A percentile compares a stretch with the other conserved stretches of the same genome.
Evolutionary conservation across 2,113 vertebrate species (phyloP).

Genomic region (Callionymus lyra): DNA sequence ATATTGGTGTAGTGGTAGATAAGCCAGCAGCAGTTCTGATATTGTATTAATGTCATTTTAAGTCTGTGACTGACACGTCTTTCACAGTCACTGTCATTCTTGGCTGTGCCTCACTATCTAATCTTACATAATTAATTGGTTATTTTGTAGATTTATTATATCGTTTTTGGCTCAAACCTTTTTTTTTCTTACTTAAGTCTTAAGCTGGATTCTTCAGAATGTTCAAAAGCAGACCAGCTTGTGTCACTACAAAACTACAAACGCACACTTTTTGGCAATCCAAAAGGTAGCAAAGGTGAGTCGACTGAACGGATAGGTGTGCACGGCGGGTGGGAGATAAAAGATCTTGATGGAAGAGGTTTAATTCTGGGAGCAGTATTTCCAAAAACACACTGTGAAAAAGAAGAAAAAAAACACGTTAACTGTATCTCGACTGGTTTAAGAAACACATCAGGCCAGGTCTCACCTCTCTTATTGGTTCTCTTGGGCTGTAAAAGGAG

Average conservation of each 20-base stretch:
- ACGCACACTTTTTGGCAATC: too few species aligned
- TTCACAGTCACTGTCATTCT: too few species aligned
- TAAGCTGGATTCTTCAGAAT: background rate
- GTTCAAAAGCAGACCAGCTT: background rate
- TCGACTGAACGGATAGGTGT: background rate
- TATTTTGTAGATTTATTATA: too few species aligned
- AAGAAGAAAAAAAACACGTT: background rate
- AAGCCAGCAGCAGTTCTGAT: too few species aligned
- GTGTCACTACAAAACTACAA: background rate
- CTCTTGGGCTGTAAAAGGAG: conserved; percentile 2
- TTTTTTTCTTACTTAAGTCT: background rate
- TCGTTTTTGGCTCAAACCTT: too few species aligned
- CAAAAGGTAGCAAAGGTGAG: background rate
- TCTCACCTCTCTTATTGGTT: conserved; percentile 7
- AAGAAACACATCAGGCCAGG: background rate
- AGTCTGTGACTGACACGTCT: too few species aligned
- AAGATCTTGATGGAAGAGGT: too few species aligned
- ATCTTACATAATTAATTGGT: too few species aligned
- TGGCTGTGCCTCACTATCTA: too few species aligned
- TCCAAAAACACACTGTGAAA: conserved; percentile 8
- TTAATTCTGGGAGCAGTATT: conserved; percentile 11
- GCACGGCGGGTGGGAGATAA: background rate
- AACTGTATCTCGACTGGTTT: background rate
- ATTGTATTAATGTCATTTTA: too few species aligned
- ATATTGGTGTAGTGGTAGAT: too few species aligned